Evolutionary conservation across 2,888 invertebrate species (phyloP), one percentile per base, ranked within the genome.

Genomic region (Blastobasis adustella): DNA sequence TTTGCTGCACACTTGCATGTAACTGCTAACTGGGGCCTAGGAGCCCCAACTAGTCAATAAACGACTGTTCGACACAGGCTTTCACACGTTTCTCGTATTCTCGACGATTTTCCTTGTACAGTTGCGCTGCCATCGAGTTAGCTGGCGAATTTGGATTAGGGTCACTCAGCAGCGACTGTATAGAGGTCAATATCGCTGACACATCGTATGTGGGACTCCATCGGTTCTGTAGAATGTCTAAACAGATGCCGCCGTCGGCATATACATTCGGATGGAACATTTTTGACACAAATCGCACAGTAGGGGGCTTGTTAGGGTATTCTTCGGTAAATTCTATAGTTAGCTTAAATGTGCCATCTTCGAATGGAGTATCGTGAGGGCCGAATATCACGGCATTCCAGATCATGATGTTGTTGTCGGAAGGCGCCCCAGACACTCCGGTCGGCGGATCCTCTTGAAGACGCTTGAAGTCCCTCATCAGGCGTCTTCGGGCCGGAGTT

Each of bases 351-450:
- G 99, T 99, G 60, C 99, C 99, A 91, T 99, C 99, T 90, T 99
- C 99, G 88, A 99, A 96, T 45, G 96, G 96, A 66, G 96, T 96
- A 85, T 99, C 99, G 87, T 98, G 98, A 73, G 98, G 98, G 71
- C 99, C 99, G 89, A 99, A 99, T 91, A 99, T 99, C 80, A 99
- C 98, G 80, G 99, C 99, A 92, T 99, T 99, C 99, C 99, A 99
- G 85, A 98, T 95, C 96, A 99, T 97, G 79, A 99, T 99, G 89
- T 99, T 99, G 89, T 98, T 98, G 89, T 99, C 99, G 68, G 98
- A 98, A 53, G 99, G 99, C 59, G 99, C 99, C 71, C 99, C 99
- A 73, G 98, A 98, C 57, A 99, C 98, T 76, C 99, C 99, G 59
- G 99, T 98, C 53, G 99, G 99, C 71, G 99, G 99, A 89, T 99